These are phyloP conservation scores for Leptogaster cylindrica DNA, from an alignment of 2,888 invertebrate genomes.

Conservation along the genomic window DNA sequence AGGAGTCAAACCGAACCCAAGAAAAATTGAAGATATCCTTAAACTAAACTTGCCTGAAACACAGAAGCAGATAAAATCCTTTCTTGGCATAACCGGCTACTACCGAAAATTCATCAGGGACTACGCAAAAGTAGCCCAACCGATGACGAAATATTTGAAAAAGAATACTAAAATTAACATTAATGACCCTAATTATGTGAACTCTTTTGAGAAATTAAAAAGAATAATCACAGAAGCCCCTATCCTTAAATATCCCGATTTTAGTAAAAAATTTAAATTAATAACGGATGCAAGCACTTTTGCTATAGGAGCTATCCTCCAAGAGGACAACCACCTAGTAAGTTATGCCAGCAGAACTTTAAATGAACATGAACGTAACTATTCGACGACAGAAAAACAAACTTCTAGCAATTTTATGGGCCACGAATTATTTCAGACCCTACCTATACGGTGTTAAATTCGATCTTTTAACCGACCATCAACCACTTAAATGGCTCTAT, in stretches of 20 bases:
- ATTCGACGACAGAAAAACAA: slow-evolving; percentile 7
- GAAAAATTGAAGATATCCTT: no score
- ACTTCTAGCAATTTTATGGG: no score
- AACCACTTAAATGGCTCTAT: not conserved
- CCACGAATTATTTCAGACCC: no score
- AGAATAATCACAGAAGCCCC: slow-evolving; percentile 1
- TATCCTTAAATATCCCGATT: slow-evolving; percentile 8
- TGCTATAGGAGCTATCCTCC: slow-evolving; percentile 5
- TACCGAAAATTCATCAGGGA: not conserved
- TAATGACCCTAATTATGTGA: not conserved
- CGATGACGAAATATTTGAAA: not conserved
- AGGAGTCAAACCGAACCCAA: no score
- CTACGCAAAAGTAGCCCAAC: slow-evolving; percentile 1
- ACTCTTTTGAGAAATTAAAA: slow-evolving; percentile 21
- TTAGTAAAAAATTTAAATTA: slow-evolving; percentile 3
- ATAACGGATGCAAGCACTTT: slow-evolving; percentile 17
- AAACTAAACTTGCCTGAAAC: no score
- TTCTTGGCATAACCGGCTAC: not conserved
- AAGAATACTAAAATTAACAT: not conserved
- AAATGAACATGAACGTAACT: not conserved
- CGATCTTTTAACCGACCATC: not conserved
- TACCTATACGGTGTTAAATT: slow-evolving; percentile 3
- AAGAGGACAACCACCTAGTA: not conserved
- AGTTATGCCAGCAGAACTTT: slow-evolving; percentile 2
- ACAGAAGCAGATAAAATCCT: no score